Percentiles rank a stretch among this genome's conserved stretches.
Evolutionary conservation across 1,140 invertebrate species (phyloP).

Genomic region (Leptopilina clavipes): DNA sequence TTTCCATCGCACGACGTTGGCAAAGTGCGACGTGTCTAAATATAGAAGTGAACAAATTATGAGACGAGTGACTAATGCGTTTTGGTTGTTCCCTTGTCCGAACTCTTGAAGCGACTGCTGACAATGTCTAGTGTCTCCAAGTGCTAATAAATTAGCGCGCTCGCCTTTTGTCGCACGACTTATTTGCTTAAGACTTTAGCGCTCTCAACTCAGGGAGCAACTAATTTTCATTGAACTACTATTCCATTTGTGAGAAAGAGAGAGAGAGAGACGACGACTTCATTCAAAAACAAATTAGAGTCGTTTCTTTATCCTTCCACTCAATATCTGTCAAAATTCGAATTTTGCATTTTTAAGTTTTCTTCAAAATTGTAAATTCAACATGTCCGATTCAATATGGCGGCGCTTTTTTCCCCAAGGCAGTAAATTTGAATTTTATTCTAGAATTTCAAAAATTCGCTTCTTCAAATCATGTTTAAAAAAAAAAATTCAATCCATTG

Average conservation of each 20-base stretch:
- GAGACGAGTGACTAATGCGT: slow-evolving; percentile 62
- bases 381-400: neutral
- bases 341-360: neutral
- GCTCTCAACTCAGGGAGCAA: neutral
- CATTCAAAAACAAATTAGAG: neutral
- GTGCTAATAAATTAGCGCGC: slow-evolving; percentile 53
- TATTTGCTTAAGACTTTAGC: slow-evolving; percentile 22
- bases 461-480: too few relatives aligned
- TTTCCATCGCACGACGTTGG: slow-evolving; percentile 23
- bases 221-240: neutral
- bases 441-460: too few relatives aligned
- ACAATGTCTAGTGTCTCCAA: slow-evolving; percentile 48
- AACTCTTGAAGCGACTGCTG: slow-evolving; percentile 39
- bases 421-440: too few relatives aligned
- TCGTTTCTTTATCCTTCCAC: too few relatives aligned
- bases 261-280: too few relatives aligned
- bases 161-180: slow-evolving; percentile 31
- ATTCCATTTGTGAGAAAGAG: neutral
- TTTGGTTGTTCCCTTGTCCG: slow-evolving; percentile 48
- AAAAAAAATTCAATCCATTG: too few relatives aligned
- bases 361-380: too few relatives aligned
- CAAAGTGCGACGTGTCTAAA: slow-evolving; percentile 52
- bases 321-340: too few relatives aligned
- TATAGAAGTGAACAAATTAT: slow-evolving; percentile 67
- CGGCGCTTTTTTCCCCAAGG: too few relatives aligned